phyloP scores from a whole-genome alignment of 2,113 vertebrate species.

The Bufo gargarizans region DNA sequence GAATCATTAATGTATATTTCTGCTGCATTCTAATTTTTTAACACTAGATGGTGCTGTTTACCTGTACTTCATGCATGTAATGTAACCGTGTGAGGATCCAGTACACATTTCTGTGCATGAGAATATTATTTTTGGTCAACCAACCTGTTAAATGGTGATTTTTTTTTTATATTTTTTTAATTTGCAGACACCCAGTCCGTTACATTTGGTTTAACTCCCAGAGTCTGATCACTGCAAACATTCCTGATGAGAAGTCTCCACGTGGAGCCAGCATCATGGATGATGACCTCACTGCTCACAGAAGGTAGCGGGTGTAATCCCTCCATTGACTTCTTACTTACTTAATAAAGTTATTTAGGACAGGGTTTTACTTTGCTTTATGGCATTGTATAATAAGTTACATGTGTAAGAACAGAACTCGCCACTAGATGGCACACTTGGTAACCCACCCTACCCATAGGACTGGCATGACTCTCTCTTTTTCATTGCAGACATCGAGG shows the following conservation, averaged over 20 bases:
- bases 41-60: slow-evolving; percentile 30
- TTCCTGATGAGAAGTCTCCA: slow-evolving; percentile 87
- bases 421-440: not conserved
- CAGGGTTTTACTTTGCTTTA: too few species aligned
- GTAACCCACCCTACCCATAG: not conserved
- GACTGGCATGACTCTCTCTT: not conserved
- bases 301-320: slow-evolving; percentile 76
- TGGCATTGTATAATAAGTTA: too few species aligned
- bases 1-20: not conserved
- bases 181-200: slow-evolving; percentile 86
- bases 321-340: too few species aligned
- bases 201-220: slow-evolving; percentile 82
- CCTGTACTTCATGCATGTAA: not conserved
- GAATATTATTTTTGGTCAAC: not conserved
- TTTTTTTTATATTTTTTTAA: slow-evolving; percentile 19
- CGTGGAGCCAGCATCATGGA: slow-evolving; percentile 82
- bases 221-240: slow-evolving; percentile 88
- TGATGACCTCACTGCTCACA: slow-evolving; percentile 85
- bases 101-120: not conserved
- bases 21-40: not conserved
- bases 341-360: too few species aligned
- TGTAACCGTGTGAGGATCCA: not conserved
- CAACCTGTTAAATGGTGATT: not conserved
- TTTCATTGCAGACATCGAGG: slow-evolving; percentile 80
- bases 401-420: not conserved